Base-by-base conservation (phyloP, 2,113 vertebrate genomes). In the Sinocyclocheilus grahami region DNA sequence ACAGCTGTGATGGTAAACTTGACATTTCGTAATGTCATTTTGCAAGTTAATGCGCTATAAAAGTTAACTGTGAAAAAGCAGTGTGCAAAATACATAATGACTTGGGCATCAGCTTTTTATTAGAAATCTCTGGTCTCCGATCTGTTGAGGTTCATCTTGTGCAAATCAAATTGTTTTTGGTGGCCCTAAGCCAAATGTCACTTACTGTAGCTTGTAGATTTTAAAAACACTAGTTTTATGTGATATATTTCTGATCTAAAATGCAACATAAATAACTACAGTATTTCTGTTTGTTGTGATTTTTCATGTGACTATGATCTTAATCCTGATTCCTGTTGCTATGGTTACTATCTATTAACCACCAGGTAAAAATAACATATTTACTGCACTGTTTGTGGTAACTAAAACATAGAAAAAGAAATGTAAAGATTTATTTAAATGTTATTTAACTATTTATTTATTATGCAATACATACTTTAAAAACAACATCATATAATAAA, bases 1-100 rank as follows among this genome's bases (percentile, higher is more conserved):
- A 76, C 72, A 76, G 42, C 72, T 48, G n/a, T 27, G 42, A 48
- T 76, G n/a, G 72, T 48, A 76, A 76, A 76, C 72, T 48, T 75
- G 22, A 48, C 72, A 75, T 75, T 76, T 48, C 5, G 22, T 76
- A 76, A 76, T 76, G 22, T 48, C n/a, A 48, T 76, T 76, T 76
- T 13, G 42, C 72, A 76, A 48, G 22, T 24, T 48, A 48, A 76
- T 76, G 42, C 42, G 7, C 42, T 1, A 76, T 76, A 76, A 76
- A 76, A 24, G 72, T 48, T 48, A 48, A 27, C 42, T 46, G 72
- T 24, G 42, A 76, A 76, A 48, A 48, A 48, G 42, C 72, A 76
- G 42, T 1, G 72, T n/a, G 42, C 5, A 76, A 76, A 76, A 24
- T 8, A 24, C 72, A 27, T 24, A 48, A 48, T 48, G 72, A 76